These are phyloP conservation scores for Coptodon rendalli DNA, from an alignment of 2,113 vertebrate genomes.

Conservation along the genomic window DNA sequence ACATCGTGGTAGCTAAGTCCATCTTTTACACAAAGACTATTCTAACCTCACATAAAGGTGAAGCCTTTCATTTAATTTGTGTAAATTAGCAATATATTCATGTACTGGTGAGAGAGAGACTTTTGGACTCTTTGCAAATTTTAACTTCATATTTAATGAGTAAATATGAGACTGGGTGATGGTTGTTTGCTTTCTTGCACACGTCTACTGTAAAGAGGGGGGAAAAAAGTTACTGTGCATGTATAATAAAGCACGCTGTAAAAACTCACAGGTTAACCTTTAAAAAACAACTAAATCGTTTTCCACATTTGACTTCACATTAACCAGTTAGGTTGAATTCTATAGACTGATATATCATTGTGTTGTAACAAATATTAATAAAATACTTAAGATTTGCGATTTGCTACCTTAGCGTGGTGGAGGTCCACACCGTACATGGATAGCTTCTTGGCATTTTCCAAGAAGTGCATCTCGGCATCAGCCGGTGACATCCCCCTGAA, in stretches of 20 bases:
- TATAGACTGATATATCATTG: not conserved
- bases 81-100: not conserved
- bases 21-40: not conserved
- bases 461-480: slow-evolving; percentile 92
- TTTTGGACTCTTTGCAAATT: not conserved
- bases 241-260: not conserved
- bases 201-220: not conserved
- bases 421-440: slow-evolving; percentile 98
- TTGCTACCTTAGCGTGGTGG: slow-evolving; percentile 91
- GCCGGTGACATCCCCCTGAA: slow-evolving; percentile 94
- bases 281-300: not conserved
- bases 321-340: not conserved
- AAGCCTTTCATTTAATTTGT: not conserved
- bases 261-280: not conserved
- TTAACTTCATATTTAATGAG: not conserved
- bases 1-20: not conserved
- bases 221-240: rapidly evolving
- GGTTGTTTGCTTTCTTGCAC: not conserved
- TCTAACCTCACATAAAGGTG: not conserved
- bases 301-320: not conserved
- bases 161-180: not conserved
- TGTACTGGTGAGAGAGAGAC: not conserved
- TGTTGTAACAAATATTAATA: not conserved
- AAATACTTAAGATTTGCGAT: not conserved
- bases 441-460: slow-evolving; percentile 97